Conservation (phyloP, 2,797 vertebrate genomes). For the Sebastes steindachneri region DNA sequence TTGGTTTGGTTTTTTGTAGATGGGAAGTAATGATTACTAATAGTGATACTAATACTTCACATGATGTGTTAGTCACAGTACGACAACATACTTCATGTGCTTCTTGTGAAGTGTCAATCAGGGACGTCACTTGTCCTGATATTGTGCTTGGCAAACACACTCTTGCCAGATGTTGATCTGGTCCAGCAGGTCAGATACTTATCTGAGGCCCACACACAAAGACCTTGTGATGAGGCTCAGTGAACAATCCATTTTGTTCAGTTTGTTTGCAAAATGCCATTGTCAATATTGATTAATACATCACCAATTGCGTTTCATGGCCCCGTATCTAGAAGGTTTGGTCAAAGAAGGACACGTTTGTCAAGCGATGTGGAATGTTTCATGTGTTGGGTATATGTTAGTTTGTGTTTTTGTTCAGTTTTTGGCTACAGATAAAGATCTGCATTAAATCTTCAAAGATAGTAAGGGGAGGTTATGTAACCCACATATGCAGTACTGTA, state of each 20-base stretch:
- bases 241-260: too few relatives aligned
- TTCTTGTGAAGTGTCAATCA: not conserved
- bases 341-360: not conserved
- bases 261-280: not conserved
- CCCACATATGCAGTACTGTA: not conserved
- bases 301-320: not conserved
- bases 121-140: not conserved
- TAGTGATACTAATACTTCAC: not conserved
- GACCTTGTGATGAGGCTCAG: too few relatives aligned
- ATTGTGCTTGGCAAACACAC: not conserved
- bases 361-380: not conserved
- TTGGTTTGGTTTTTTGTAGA: not conserved
- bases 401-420: not conserved
- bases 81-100: not conserved
- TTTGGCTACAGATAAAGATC: not conserved
- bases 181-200: not conserved
- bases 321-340: not conserved
- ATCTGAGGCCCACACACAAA: not conserved
- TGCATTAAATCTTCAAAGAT: not conserved
- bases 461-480: not conserved
- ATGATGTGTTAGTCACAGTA: not conserved
- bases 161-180: not conserved
- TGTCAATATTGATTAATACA: not conserved
- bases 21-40: not conserved
- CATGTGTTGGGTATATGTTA: not conserved